phyloP scores from a whole-genome alignment of 1,140 invertebrate species.

The Diachasmimorpha longicaudata region DNA sequence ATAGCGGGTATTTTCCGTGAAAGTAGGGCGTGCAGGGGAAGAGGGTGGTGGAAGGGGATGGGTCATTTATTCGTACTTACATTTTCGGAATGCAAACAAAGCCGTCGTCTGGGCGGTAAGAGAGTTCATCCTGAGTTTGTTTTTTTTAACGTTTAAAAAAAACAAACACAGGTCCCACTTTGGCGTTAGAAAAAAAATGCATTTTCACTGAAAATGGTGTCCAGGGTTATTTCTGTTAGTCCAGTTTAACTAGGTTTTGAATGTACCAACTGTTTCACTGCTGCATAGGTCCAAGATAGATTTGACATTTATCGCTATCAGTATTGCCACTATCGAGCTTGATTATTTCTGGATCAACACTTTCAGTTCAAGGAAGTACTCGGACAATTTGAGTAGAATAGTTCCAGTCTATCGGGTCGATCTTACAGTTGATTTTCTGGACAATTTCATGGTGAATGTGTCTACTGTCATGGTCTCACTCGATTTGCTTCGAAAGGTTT shows the following conservation, averaged over 20 bases:
- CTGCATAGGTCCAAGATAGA: too few species aligned
- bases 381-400: background rate
- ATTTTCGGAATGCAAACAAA: background rate
- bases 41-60: background rate
- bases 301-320: too few species aligned
- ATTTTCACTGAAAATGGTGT: too few species aligned
- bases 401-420: background rate
- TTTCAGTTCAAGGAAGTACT: background rate
- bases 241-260: too few species aligned
- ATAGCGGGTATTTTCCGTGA: background rate
- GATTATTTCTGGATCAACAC: too few species aligned
- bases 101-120: background rate
- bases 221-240: too few species aligned
- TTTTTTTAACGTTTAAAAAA: background rate
- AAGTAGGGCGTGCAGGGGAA: background rate
- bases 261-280: too few species aligned
- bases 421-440: background rate
- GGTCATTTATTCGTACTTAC: conserved; percentile 24
- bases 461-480: background rate
- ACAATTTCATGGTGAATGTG: background rate
- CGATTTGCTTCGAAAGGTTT: background rate
- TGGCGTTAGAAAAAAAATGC: too few species aligned
- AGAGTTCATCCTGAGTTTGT: background rate
- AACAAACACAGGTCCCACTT: too few species aligned
- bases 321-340: too few species aligned